Conservation (phyloP, 2,888 invertebrate genomes). For the Prosapia bicincta region DNA sequence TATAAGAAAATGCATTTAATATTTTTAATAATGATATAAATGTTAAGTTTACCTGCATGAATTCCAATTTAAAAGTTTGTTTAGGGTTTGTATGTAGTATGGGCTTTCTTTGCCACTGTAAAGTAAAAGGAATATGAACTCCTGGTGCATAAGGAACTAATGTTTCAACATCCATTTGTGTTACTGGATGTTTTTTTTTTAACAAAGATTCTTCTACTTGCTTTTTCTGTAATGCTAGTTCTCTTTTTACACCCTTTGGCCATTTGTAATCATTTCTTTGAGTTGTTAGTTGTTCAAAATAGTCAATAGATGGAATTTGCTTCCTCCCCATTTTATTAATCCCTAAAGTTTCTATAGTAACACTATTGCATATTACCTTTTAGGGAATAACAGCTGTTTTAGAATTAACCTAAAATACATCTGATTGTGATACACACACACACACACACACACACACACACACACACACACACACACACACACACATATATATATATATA, state of each 20-base stretch:
- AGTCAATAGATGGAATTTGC: no score
- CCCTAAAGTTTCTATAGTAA: no score
- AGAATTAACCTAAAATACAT: no score
- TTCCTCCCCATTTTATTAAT: no score
- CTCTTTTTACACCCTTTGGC: not conserved
- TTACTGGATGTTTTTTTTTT: not conserved
- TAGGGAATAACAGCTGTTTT: no score
- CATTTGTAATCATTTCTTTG: not conserved
- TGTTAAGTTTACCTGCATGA: not conserved
- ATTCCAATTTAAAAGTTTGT: not conserved
- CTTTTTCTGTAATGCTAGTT: not conserved
- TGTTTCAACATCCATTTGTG: not conserved
- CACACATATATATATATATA: no score
- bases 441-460: no score
- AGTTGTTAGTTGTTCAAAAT: not conserved
- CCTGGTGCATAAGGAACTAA: not conserved
- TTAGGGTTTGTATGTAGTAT: not conserved
- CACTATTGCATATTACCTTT: no score
- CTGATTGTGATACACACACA: no score
- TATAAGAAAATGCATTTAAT: no score
- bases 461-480: no score
- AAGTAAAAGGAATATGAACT: not conserved
- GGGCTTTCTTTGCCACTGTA: not conserved
- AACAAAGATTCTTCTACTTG: not conserved
- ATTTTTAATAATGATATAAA: no score